Base-by-base conservation (phyloP, 2,113 vertebrate genomes). In the Phaetusa simplex region DNA sequence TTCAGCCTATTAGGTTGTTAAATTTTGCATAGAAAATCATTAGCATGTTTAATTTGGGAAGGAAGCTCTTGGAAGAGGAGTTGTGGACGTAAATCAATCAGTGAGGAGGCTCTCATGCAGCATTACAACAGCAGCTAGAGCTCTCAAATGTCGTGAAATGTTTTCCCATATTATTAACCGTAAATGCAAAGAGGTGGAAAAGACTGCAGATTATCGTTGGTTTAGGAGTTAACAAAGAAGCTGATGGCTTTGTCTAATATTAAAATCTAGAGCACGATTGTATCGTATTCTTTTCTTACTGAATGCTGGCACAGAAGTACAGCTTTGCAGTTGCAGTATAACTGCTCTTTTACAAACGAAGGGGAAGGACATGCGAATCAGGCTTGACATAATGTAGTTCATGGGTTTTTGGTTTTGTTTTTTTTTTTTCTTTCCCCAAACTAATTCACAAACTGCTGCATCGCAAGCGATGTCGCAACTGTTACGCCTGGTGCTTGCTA, bases 11-110 rank as follows among this genome's bases (percentile, higher is more conserved):
- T 97, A 79, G 95, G 69, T 82, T 95, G 94, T 97, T 97, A 97
- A 97, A 97, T 96, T 97, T 97, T 97, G 96, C 96, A 95, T 93
- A 93, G 94, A 96, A 97, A 95, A 96, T 96, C 96, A 93, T 95
- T 96, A 89, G 55, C 80, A 55, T 97, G 61, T 97, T 96, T 97
- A 90, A 90, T 95, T 45, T 92, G 92, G 82, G 89, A 89, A 96
- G 71, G 45, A 93, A 88, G 38, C 78, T 86, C 79, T 96, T 94
- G 93, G 93, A 96, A 96, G 82, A 89, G 85, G 74, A 95, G 58
- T 55, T 91, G 73, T 67, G 87, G 78, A 83, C 49, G 27, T 76
- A 97, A 96, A 97, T 97, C 91, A 96, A 14, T 88, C 36, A 62
- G 30, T 42, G 71, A 89, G 79, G 74, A 93, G 87, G 59, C 71